These are phyloP conservation scores for Macropus fuliginosus DNA, from an alignment of 2,797 vertebrate species.

Conservation along the genomic window DNA sequence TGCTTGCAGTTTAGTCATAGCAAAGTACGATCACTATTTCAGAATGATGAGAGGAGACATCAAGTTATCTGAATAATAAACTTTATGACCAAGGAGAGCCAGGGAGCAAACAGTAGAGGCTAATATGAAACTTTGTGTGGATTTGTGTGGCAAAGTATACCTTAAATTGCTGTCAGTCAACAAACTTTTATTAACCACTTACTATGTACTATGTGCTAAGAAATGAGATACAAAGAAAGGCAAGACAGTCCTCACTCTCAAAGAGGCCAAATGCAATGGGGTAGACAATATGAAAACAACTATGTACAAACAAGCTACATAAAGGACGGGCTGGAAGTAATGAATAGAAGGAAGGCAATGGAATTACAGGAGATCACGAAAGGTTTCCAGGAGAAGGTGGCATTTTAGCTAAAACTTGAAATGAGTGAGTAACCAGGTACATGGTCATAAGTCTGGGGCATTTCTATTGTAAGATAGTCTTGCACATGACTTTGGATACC, in stretches of 20 bases:
- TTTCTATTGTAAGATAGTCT: neutral
- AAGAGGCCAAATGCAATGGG: neutral
- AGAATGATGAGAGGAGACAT: neutral
- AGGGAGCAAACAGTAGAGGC: neutral
- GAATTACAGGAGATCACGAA: neutral
- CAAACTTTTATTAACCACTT: neutral
- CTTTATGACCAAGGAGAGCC: neutral
- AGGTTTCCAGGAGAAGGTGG: neutral
- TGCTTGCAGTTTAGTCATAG: neutral
- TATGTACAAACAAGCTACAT: neutral
- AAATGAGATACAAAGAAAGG: neutral
- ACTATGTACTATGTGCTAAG: neutral
- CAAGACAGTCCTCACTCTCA: neutral
- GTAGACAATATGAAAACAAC: neutral
- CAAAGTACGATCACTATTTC: conserved; percentile 8
- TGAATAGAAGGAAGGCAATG: neutral
- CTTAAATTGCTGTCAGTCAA: neutral
- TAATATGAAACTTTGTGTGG: neutral
- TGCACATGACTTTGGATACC: neutral
- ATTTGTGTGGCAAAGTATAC: neutral
- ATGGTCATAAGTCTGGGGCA: neutral
- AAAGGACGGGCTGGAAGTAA: neutral
- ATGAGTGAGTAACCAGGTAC: neutral
- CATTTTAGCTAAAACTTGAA: neutral
- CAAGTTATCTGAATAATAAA: neutral